Evolutionary conservation across 2,888 invertebrate genomes (phyloP), one percentile per base, ranked within the genome.

Genomic region (Mellilla xanthometata): DNA sequence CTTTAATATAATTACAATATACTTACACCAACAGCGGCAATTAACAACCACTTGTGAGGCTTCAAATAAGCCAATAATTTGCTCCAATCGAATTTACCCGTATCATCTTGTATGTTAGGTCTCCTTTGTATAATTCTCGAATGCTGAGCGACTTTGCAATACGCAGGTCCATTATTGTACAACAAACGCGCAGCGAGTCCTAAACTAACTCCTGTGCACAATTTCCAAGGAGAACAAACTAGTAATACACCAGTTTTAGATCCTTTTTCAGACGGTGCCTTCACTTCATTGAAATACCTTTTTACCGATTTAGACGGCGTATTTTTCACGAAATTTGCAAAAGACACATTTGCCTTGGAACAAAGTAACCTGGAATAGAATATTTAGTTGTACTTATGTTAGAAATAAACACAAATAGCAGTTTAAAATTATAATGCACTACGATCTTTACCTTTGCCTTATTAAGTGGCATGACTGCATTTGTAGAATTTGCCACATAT

Each of bases 1-100:
- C n/a, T n/a, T n/a, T n/a, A n/a, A n/a, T n/a, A n/a, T n/a, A n/a
- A n/a, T n/a, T n/a, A n/a, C n/a, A n/a, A n/a, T n/a, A n/a, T 64
- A 91, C 93, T 93, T 83, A 97, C 97, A 63, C 92, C 90, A 63
- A 97, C 90, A 45, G 97, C 97, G 41, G 94, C 92, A 3, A 94
- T 66, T 39, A 97, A 90, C 54, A 95, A 92, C 92, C 93, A 94
- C 49, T 95, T 83, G 74, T 97, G 95, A 12, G 96, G 95, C 67
- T 91, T 89, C 1, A 97, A 77, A 70, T 97, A 94, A 8, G 85
- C 69, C 76, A 94, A 92, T 52, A 97, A 93, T 49, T 91, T 92
- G 11, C 76, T 86, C 96, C 96, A 97, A 68, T 96, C 94, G 83
- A 97, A 97, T 51, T 91, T 90, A 0, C 90, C 74, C 56, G 91